Conservation (phyloP, 37 sponge, comb jelly and placozoan species). For the Bolinopsis microptera region DNA sequence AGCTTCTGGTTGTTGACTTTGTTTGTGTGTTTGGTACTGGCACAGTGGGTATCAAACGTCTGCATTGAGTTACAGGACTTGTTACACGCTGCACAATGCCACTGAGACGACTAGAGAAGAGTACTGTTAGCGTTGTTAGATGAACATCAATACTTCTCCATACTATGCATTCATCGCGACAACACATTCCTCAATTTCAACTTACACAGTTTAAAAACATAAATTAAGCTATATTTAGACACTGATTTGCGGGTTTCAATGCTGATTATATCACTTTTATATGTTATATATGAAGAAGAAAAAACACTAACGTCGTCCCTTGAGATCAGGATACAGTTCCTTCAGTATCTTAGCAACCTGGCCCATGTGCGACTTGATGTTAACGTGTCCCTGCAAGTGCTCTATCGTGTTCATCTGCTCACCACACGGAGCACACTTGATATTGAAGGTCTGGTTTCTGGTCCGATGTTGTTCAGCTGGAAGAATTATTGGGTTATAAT, state of each 20-base stretch:
- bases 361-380: neutral
- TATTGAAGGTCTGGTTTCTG: neutral
- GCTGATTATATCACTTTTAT: no score
- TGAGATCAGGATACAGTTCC: neutral
- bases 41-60: slow-evolving; percentile 42
- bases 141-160: neutral
- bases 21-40: neutral
- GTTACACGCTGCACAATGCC: slow-evolving; percentile 18
- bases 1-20: neutral
- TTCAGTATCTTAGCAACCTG: neutral
- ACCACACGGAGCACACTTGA: slow-evolving; percentile 10
- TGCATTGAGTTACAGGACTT: slow-evolving; percentile 50
- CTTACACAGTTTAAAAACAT: no score
- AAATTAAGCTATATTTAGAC: no score
- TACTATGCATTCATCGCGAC: no score
- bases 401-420: neutral
- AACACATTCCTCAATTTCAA: no score
- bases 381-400: neutral
- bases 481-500: neutral
- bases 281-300: no score
- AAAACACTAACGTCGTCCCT: slow-evolving; percentile 25
- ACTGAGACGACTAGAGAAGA: slow-evolving; percentile 27
- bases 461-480: neutral
- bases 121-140: neutral
- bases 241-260: no score